Conservation (phyloP, 2,797 vertebrate species). For the Esox masquinongy region DNA sequence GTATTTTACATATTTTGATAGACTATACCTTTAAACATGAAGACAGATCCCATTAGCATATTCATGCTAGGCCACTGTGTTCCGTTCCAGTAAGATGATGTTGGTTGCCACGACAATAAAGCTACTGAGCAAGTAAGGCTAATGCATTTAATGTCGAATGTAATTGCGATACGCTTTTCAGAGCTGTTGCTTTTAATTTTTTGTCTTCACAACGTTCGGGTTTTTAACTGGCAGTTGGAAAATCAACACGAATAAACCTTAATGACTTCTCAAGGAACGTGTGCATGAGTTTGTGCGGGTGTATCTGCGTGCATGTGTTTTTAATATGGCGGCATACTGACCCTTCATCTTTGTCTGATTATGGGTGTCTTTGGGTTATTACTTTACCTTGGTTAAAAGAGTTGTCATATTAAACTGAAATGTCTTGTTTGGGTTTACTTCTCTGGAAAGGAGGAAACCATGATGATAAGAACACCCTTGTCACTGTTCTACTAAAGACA, state of each 20-base stretch:
- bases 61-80: constrained; percentile 27
- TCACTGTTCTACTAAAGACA: too few species aligned
- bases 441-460: too few species aligned
- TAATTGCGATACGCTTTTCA: constrained; percentile 60
- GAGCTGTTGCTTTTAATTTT: constrained; percentile 59
- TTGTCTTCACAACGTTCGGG: constrained; percentile 54
- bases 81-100: constrained; percentile 34
- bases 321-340: too few species aligned
- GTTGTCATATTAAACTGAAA: too few species aligned
- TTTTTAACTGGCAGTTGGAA: constrained; percentile 39
- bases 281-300: not conserved
- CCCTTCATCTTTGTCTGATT: too few species aligned
- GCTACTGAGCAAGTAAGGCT: constrained; percentile 31
- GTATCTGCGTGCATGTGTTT: not conserved
- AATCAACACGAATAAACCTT: constrained; percentile 48
- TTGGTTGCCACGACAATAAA: constrained; percentile 38
- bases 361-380: too few species aligned
- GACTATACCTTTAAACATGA: constrained; percentile 47
- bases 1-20: constrained; percentile 48
- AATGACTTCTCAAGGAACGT: constrained; percentile 56
- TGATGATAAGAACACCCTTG: too few species aligned
- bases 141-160: constrained; percentile 69
- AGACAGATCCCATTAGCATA: constrained; percentile 55
- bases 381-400: too few species aligned
- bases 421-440: too few species aligned